Conservation (phyloP, 2,113 vertebrate genomes). For the Anolis sagrei region DNA sequence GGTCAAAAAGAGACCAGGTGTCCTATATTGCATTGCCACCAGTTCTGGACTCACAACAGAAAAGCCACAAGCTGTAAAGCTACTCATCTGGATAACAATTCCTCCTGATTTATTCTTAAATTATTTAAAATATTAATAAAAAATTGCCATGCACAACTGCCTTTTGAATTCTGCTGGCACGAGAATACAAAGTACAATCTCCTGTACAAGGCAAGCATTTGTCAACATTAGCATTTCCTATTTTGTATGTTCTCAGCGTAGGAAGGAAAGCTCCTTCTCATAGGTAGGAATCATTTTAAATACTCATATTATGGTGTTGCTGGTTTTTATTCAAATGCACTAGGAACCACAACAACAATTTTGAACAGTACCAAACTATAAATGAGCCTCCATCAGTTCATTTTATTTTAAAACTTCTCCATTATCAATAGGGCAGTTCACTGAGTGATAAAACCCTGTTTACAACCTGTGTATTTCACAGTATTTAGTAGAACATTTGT, state of each 20-base stretch:
- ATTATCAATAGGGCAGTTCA: no score
- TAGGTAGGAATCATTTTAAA: neutral
- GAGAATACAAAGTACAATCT: neutral
- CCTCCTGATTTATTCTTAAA: neutral
- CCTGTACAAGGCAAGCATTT: neutral
- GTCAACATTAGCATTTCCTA: no score
- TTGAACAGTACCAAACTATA: no score
- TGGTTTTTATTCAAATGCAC: no score
- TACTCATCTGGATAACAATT: neutral
- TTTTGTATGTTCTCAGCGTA: neutral
- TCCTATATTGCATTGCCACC: accelerated
- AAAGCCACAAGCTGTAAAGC: neutral
- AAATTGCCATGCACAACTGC: neutral
- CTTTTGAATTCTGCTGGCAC: accelerated
- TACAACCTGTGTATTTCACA: no score
- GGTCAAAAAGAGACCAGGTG: neutral
- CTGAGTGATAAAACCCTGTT: no score
- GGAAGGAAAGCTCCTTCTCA: neutral
- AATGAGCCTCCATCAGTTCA: no score
- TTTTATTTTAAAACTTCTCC: no score
- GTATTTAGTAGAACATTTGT: no score
- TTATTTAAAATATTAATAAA: neutral
- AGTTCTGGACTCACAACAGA: neutral
- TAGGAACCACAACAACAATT: no score
- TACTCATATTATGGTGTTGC: neutral